Evolutionary conservation across 2,888 invertebrate species (phyloP).

Genomic region (Ochropleura leucogaster): DNA sequence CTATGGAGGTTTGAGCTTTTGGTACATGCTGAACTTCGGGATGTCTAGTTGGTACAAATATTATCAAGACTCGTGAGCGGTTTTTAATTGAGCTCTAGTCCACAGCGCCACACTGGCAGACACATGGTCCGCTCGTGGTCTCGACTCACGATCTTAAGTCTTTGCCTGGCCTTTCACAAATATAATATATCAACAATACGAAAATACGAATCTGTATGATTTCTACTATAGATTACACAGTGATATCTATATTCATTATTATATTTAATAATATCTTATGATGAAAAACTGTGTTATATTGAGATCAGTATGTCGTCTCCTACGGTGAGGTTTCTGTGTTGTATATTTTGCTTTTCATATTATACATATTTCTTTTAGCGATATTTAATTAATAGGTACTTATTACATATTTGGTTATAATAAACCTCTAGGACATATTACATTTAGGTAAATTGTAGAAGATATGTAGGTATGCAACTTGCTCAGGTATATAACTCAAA

Average conservation of each 20-base stretch:
- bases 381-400: conserved; percentile 45
- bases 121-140: background rate
- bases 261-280: conserved; percentile 39
- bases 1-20: conserved; percentile 21
- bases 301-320: conserved; percentile 43
- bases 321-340: conserved; percentile 61
- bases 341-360: conserved; percentile 33
- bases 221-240: conserved; percentile 30
- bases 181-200: conserved; percentile 35
- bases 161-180: conserved; percentile 10
- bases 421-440: conserved; percentile 57
- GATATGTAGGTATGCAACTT: conserved; percentile 61
- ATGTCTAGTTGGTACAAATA: conserved; percentile 6
- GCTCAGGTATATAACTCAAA: conserved; percentile 31
- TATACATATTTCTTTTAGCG: conserved; percentile 26
- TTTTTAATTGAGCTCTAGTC: conserved; percentile 13
- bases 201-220: conserved; percentile 40
- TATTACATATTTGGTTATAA: conserved; percentile 45
- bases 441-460: conserved; percentile 60
- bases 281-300: conserved; percentile 30
- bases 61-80: conserved; percentile 4
- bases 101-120: background rate
- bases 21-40: conserved; percentile 1
- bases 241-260: conserved; percentile 31
- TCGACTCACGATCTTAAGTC: background rate